Evolutionary conservation across 2,888 invertebrate genomes (phyloP).

Genomic region (Seladonia tumulorum): DNA sequence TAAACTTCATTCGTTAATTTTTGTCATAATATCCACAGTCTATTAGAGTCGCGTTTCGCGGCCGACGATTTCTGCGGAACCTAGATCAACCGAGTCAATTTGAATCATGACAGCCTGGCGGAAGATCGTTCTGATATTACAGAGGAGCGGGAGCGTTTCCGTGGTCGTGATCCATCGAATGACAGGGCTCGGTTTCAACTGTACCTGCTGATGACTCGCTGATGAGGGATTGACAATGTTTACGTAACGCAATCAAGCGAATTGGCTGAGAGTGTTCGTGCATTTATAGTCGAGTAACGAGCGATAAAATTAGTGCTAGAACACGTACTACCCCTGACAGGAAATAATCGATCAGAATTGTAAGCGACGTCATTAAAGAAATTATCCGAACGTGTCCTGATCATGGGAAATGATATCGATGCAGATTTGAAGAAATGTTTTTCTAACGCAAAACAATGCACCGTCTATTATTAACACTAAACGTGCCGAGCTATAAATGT

Average conservation of each 20-base stretch:
- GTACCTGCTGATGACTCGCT: neutral
- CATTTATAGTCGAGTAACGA: neutral
- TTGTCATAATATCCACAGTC: neutral
- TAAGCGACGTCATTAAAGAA: too few species aligned
- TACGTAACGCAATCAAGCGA: neutral
- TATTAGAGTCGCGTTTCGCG: neutral
- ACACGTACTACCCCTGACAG: neutral
- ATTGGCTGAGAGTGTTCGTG: neutral
- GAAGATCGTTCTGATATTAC: conserved; percentile 65
- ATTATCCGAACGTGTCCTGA: neutral
- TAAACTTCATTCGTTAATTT: neutral
- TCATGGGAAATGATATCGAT: neutral
- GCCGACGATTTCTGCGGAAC: conserved; percentile 19
- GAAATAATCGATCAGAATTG: too few species aligned
- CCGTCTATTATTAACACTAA: neutral
- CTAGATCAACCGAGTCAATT: neutral
- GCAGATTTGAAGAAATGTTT: neutral
- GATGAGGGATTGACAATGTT: conserved; percentile 5
- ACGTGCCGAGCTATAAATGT: too few species aligned
- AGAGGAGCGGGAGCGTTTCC: conserved; percentile 55
- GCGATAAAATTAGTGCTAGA: neutral
- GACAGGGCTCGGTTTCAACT: conserved; percentile 23
- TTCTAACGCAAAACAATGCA: too few species aligned
- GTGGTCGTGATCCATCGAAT: conserved; percentile 70
- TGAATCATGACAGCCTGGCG: conserved; percentile 9